A percentile compares a stretch with the other conserved stretches of the same genome.
Conservation (phyloP, 2,113 vertebrate genomes). For the Takifugu flavidus region DNA sequence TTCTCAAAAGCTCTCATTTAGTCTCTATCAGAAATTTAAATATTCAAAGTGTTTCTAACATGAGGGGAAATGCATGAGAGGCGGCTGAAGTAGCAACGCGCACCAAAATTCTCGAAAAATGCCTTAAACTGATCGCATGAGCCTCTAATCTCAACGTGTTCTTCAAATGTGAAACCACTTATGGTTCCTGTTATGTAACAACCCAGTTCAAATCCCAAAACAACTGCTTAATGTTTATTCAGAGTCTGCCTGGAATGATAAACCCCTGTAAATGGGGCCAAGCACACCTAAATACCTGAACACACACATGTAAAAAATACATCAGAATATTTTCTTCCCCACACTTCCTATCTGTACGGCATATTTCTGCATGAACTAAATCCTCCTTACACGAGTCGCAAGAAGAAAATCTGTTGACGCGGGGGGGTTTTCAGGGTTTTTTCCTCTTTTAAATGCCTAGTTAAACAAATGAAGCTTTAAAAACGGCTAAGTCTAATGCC, state of each 20-base stretch:
- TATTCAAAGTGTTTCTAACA: too few relatives aligned
- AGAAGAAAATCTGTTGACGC: slow-evolving; percentile 20
- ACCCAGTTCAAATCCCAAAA: slow-evolving; percentile 14
- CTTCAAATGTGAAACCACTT: slow-evolving; percentile 6
- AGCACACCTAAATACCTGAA: slow-evolving; percentile 5
- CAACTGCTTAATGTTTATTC: background rate
- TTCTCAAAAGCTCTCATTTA: too few relatives aligned
- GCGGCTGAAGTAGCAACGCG: too few relatives aligned
- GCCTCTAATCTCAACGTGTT: slow-evolving; percentile 17
- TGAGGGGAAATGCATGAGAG: too few relatives aligned
- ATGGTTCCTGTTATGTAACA: slow-evolving; percentile 18
- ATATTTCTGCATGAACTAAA: slow-evolving; percentile 41
- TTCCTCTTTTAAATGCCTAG: background rate
- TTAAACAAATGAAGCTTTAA: slow-evolving; percentile 21
- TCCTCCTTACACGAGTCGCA: slow-evolving; percentile 26
- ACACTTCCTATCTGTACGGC: slow-evolving; percentile 5
- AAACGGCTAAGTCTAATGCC: background rate
- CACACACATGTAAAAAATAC: slow-evolving; percentile 4
- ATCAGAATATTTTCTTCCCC: background rate
- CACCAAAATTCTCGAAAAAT: slow-evolving; percentile 2
- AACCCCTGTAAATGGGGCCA: background rate
- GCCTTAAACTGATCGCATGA: slow-evolving; percentile 6
- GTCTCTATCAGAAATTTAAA: too few relatives aligned
- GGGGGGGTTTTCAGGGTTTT: background rate
- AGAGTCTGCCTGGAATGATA: background rate